These are phyloP conservation scores for Taeniopygia guttata DNA, from an alignment of 2,797 vertebrate species.

Conservation along the genomic window DNA sequence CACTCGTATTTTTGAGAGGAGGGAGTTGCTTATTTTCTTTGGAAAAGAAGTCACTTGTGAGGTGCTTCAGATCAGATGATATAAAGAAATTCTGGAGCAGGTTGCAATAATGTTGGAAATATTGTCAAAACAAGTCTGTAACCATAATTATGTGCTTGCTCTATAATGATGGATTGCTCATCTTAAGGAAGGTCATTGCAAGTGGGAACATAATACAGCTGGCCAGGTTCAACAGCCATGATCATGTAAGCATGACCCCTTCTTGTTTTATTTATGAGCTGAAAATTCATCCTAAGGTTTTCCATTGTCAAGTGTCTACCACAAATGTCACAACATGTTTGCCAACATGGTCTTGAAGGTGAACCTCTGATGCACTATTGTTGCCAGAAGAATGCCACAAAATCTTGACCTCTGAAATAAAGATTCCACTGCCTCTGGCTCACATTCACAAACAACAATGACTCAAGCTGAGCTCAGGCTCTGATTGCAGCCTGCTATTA, in stretches of 20 bases:
- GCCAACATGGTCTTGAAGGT: slow-evolving; percentile 57
- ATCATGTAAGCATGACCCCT: slow-evolving; percentile 54
- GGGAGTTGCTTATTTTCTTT: not conserved
- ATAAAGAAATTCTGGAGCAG: slow-evolving; percentile 23
- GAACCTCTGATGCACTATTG: slow-evolving; percentile 4
- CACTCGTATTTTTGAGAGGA: not conserved
- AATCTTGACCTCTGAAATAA: slow-evolving; percentile 63
- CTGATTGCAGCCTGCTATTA: slow-evolving; percentile 41
- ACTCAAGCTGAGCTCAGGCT: slow-evolving; percentile 43
- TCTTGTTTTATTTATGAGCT: slow-evolving; percentile 76
- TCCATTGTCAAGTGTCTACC: slow-evolving; percentile 68
- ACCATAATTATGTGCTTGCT: slow-evolving; percentile 64
- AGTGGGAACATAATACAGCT: slow-evolving; percentile 70
- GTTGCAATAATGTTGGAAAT: slow-evolving; percentile 39
- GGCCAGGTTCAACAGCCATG: slow-evolving; percentile 61
- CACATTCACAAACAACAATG: slow-evolving; percentile 53
- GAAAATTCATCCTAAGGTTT: slow-evolving; percentile 73
- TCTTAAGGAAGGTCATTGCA: slow-evolving; percentile 62
- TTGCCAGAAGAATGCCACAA: slow-evolving; percentile 66
- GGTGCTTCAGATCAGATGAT: slow-evolving; percentile 14
- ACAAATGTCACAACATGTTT: slow-evolving; percentile 67
- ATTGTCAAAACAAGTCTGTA: slow-evolving; percentile 47
- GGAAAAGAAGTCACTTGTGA: not conserved
- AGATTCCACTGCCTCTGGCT: slow-evolving; percentile 38
- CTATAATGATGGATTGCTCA: slow-evolving; percentile 43